Evolutionary conservation across 2,113 vertebrate genomes (phyloP).

Genomic region (Siniperca chuatsi): DNA sequence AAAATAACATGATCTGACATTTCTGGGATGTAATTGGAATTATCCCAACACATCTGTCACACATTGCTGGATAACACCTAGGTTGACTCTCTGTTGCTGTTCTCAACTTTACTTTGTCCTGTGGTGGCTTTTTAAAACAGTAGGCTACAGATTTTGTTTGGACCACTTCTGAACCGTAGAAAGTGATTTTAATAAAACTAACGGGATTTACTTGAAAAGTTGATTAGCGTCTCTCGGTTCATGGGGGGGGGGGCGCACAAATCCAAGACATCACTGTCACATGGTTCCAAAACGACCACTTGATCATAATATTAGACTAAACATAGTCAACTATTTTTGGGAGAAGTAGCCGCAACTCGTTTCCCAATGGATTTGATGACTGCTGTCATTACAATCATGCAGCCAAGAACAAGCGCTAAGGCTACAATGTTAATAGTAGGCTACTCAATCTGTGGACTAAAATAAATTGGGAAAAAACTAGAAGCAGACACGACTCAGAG

Average conservation of each 20-base stretch:
- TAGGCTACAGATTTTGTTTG: background rate
- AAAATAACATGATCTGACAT: background rate
- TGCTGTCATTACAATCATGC: conserved; percentile 6
- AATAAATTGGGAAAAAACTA: conserved; percentile 25
- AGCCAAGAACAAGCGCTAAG: background rate
- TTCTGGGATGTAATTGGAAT: conserved; percentile 10
- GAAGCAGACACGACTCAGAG: background rate
- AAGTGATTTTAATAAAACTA: background rate
- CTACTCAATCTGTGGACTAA: background rate
- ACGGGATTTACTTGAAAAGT: conserved; percentile 17
- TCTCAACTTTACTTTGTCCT: conserved; percentile 6
- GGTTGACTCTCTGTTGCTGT: conserved; percentile 18
- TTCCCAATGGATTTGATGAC: conserved; percentile 29
- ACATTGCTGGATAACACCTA: conserved; percentile 14
- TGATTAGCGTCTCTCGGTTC: background rate
- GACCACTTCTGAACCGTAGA: background rate
- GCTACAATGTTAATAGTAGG: background rate
- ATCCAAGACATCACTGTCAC: conserved; percentile 33
- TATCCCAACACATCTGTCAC: conserved; percentile 39
- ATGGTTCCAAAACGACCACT: conserved; percentile 18
- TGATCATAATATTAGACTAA: conserved; percentile 14
- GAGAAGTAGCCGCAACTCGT: conserved; percentile 31
- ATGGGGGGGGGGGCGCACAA: background rate
- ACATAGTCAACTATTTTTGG: conserved; percentile 49
- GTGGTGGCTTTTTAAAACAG: background rate